Evolutionary conservation across 2,797 vertebrate species (phyloP).

Genomic region (Poeciliopsis presidionis): DNA sequence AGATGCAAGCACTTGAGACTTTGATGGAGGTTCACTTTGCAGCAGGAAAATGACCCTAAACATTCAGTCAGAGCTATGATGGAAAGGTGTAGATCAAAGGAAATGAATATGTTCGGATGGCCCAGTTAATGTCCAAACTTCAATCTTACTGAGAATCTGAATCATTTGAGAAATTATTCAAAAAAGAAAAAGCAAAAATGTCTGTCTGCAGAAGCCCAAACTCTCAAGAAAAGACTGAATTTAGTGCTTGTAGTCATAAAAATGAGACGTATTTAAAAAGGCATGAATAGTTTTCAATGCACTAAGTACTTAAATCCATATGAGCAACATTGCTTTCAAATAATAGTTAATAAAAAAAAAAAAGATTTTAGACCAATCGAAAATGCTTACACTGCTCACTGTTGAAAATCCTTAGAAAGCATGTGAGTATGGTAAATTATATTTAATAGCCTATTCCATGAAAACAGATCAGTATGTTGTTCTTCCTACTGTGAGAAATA

Average conservation of each 20-base stretch:
- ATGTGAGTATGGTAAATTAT: not conserved
- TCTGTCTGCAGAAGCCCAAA: not conserved
- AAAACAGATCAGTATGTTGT: conserved; percentile 28
- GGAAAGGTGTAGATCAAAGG: not conserved
- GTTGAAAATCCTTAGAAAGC: not conserved
- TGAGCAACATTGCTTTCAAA: not conserved
- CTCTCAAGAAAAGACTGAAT: not conserved
- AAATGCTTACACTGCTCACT: not conserved
- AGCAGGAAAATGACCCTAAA: not conserved
- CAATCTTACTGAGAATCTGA: not conserved
- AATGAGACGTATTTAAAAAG: not conserved
- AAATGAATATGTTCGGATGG: not conserved
- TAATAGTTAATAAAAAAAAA: conserved; percentile 7
- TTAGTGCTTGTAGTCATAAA: not conserved
- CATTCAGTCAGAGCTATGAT: not conserved
- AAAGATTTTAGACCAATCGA: conserved; percentile 22
- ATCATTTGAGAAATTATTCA: not conserved
- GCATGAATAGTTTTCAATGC: not conserved
- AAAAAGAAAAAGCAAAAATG: not conserved
- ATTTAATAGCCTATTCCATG: conserved; percentile 26
- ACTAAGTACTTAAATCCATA: conserved; percentile 18
- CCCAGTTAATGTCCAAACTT: not conserved
- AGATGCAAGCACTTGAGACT: not conserved
- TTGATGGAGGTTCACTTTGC: not conserved
- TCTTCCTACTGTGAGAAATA: conserved; percentile 25